Base-by-base conservation (phyloP, 2,113 vertebrate genomes). In the Circaetus gallicus region DNA sequence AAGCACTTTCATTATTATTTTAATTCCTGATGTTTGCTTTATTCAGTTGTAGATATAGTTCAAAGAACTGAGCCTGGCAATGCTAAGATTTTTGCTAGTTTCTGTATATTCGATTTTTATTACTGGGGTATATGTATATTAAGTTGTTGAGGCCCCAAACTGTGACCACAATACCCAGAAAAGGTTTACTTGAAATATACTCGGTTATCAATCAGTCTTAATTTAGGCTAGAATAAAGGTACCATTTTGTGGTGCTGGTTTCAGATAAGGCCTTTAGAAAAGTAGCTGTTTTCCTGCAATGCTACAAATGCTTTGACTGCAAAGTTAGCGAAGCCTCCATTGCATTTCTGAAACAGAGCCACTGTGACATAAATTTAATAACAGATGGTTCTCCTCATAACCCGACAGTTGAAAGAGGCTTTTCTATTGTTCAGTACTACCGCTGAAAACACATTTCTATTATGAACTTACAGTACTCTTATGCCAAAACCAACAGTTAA, bases 401-500 rank as follows among this genome's bases (percentile, higher is more conserved):
- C 74, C 50, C 34, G 0, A 47, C 62, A 93, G 83, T 94, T 89
- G 79, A 97, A 95, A 96, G 90, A 85, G 71, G 71, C 67, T 95
- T 94, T 93, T 91, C 96, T 97, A 89, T 97, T 97, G 96, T 97
- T 98, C 86, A 63, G 58, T 87, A 94, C 96, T 95, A 67, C 87
- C 25, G 43, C 96, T 93, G 96, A 96, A 97, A 97, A 87, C 89
- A 65, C 85, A 82, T 92, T 96, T 95, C 82, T 77, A 82, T 97
- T 93, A 90, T 91, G 90, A 93, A 95, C 89, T 77, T 94, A 80
- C 55, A 56, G 81, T 67, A 47, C 53, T 93, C 61, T 56, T 58
- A 32, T 90, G 95, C 95, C 96, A 97, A 97, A 96, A 97, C 59
- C 94, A 97, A 93, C 95, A 97, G 90, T 91, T 93, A 96, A 97